phyloP scores from a whole-genome alignment of 2,888 invertebrate genomes.

The Drosophila birchii region DNA sequence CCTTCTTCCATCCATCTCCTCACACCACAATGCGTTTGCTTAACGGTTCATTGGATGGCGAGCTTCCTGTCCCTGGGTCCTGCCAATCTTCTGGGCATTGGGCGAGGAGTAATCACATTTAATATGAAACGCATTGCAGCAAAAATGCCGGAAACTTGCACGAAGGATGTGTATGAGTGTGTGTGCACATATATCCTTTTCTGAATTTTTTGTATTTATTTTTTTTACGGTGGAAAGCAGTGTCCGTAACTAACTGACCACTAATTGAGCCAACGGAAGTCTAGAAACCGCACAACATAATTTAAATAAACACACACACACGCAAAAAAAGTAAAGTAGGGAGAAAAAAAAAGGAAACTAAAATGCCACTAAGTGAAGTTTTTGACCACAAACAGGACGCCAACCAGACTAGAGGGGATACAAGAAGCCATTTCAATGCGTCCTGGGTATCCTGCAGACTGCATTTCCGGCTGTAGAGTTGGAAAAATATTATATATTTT shows the following conservation, averaged over 20 bases:
- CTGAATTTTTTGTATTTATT: not conserved
- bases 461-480: not conserved
- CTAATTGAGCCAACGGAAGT: conserved; percentile 79
- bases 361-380: conserved; percentile 78
- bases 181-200: conserved; percentile 2
- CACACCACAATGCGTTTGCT: conserved; percentile 66
- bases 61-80: conserved; percentile 35
- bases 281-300: conserved; percentile 78
- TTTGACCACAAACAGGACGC: conserved; percentile 73
- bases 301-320: conserved; percentile 70
- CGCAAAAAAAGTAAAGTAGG: conserved; percentile 10
- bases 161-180: conserved; percentile 30
- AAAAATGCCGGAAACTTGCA: conserved; percentile 61
- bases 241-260: conserved; percentile 61
- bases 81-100: conserved; percentile 74
- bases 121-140: conserved; percentile 82
- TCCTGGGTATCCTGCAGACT: conserved; percentile 5
- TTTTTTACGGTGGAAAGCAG: conserved; percentile 21
- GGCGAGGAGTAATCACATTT: conserved; percentile 80
- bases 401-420: conserved; percentile 42
- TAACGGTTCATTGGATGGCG: conserved; percentile 74
- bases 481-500: not conserved
- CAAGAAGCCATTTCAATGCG: conserved; percentile 5
- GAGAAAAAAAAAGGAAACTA: conserved; percentile 33
- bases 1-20: not conserved